Percentiles rank a stretch among this genome's conserved stretches.
Conservation (phyloP, 2,113 vertebrate genomes). For the Hyaena hyaena region DNA sequence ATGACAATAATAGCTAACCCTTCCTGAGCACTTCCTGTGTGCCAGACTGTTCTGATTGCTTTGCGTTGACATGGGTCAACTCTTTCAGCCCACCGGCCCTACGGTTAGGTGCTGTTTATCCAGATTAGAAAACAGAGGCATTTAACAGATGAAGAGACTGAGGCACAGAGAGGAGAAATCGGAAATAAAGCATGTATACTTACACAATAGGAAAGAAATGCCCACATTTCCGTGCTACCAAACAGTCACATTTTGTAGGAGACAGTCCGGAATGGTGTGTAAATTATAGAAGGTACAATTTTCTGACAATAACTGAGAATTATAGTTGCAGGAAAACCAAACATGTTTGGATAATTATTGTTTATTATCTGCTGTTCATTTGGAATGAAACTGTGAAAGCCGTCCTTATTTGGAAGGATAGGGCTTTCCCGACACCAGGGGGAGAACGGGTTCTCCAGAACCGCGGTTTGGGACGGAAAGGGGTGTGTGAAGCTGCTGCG, state of each 20-base stretch:
- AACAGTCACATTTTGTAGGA: slow-evolving; percentile 41
- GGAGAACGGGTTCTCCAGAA: slow-evolving; percentile 62
- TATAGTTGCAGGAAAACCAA: slow-evolving; percentile 28
- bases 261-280: slow-evolving; percentile 24
- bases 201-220: slow-evolving; percentile 31
- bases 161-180: slow-evolving; percentile 9
- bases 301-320: slow-evolving; percentile 44
- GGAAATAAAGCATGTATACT: slow-evolving; percentile 25
- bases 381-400: slow-evolving; percentile 26
- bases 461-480: slow-evolving; percentile 37
- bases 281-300: slow-evolving; percentile 37
- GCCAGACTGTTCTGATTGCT: slow-evolving; percentile 49
- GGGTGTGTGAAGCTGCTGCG: slow-evolving; percentile 26
- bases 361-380: slow-evolving; percentile 62
- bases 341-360: slow-evolving; percentile 38
- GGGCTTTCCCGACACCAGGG: slow-evolving; percentile 47
- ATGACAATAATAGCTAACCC: slow-evolving; percentile 22
- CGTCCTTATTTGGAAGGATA: slow-evolving; percentile 32
- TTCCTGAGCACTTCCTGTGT: not conserved
- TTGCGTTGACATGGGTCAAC: not conserved
- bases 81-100: not conserved
- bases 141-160: slow-evolving; percentile 43
- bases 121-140: slow-evolving; percentile 11
- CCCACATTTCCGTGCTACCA: not conserved
- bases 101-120: not conserved